Percentiles rank a stretch among this genome's conserved stretches.
Conservation (phyloP, 2,113 vertebrate species). For the Zosterops hypoxanthus region DNA sequence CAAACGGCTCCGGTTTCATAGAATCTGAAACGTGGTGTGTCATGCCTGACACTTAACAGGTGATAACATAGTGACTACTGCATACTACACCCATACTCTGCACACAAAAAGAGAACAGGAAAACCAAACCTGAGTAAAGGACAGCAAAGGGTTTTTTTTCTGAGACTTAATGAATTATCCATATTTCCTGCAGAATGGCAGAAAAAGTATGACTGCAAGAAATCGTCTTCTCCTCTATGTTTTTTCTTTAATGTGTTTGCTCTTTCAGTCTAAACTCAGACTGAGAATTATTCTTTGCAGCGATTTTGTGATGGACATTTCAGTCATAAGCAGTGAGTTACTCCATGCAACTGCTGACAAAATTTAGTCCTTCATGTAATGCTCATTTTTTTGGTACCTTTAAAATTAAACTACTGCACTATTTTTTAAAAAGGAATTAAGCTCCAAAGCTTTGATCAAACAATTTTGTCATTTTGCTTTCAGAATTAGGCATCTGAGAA, state of each 20-base stretch:
- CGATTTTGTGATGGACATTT: neutral
- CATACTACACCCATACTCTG: neutral
- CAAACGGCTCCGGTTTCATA: neutral
- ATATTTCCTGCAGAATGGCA: neutral
- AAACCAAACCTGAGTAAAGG: neutral
- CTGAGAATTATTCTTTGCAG: neutral
- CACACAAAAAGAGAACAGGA: neutral
- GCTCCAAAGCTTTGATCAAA: neutral
- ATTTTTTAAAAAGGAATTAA: slow-evolving; percentile 28
- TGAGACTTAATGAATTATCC: neutral
- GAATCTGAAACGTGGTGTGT: neutral
- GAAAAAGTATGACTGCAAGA: slow-evolving; percentile 19
- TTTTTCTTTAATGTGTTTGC: neutral
- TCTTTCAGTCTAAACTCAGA: slow-evolving; percentile 11
- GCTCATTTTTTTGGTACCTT: neutral
- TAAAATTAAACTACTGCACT: slow-evolving; percentile 1
- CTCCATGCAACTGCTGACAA: slow-evolving; percentile 20
- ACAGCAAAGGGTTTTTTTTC: neutral
- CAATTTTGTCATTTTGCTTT: slow-evolving; percentile 20
- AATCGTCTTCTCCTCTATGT: neutral
- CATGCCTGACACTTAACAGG: neutral
- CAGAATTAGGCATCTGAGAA: slow-evolving; percentile 33
- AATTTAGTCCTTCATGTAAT: neutral
- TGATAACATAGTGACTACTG: neutral
- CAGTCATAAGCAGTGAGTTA: neutral